phyloP scores from a whole-genome alignment of 1,140 invertebrate species.

The Galleria mellonella region DNA sequence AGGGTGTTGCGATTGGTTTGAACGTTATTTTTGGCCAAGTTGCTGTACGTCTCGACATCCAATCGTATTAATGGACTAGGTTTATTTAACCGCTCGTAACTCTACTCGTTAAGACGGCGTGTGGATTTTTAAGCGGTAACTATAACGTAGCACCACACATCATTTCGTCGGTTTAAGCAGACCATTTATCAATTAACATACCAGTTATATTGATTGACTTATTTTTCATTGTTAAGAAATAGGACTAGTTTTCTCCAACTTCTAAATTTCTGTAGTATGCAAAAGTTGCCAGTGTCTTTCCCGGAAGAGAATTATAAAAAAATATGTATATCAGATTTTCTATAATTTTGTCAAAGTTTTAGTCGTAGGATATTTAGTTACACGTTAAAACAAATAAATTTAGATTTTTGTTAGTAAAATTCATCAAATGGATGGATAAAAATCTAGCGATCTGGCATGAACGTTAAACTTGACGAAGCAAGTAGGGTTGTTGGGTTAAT shows the following conservation, averaged over 20 bases:
- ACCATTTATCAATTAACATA: slow-evolving; percentile 17
- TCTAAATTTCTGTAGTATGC: too few species aligned
- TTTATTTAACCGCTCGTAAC: slow-evolving; percentile 70
- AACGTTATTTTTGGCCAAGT: slow-evolving; percentile 61
- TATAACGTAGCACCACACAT: slow-evolving; percentile 22
- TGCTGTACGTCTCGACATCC: slow-evolving; percentile 39
- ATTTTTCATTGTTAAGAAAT: too few species aligned
- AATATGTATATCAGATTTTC: too few species aligned
- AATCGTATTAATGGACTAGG: slow-evolving; percentile 54
- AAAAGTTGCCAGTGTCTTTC: too few species aligned
- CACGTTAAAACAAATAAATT: too few species aligned
- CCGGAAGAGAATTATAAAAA: too few species aligned
- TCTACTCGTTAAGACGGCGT: slow-evolving; percentile 45
- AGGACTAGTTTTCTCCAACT: too few species aligned
- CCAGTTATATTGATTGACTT: slow-evolving; percentile 15
- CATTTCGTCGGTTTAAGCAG: slow-evolving; percentile 12
- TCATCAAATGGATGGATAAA: background rate
- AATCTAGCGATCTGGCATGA: too few species aligned
- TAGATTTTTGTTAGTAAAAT: background rate
- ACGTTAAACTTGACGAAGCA: slow-evolving; percentile 10
- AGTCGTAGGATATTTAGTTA: too few species aligned
- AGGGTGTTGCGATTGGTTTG: slow-evolving; percentile 32
- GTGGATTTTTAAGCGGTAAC: slow-evolving; percentile 42
- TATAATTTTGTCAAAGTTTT: too few species aligned
- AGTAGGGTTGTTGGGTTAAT: slow-evolving; percentile 32